Base-by-base conservation (phyloP, 2,797 vertebrate species). In the Gouania willdenowi region DNA sequence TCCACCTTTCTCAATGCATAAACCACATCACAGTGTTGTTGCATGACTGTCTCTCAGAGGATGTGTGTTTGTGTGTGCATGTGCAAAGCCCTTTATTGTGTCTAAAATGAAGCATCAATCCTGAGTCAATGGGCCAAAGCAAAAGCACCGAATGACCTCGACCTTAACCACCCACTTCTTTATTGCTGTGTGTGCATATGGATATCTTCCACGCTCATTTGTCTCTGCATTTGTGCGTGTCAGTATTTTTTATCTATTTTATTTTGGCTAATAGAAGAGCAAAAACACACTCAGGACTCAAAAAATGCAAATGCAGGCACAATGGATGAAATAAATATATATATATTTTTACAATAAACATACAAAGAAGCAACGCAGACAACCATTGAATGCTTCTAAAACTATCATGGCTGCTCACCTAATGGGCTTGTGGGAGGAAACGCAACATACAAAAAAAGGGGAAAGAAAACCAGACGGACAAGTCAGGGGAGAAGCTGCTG, bases 81-180 rank as follows among this genome's bases (percentile, higher is more conserved):
- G 33, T 28, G 65, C 47, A 77, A 80, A 86, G 70, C 71, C 71
- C 41, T 62, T 56, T 8, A 75, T 84, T 86, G 79, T 83, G 52
- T 26, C 38, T 54, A 74, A 69, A 84, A 74, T 78, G 55, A 52
- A 70, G 52, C 50, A 49, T 36, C 49, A 66, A 79, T 81, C 66
- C 61, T 40, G 62, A 81, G 69, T 83, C 82, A 85, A 86, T 77
- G 70, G 69, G 57, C 54, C 71, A 61, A 47, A 74, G 66, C 43
- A 42, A 64, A 76, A 74, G 47, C 58, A 17, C 57, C 40, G 37
- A 48, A 32, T 77, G 75, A 78, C 78, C 82, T 55, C 19, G 6
- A 38, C 66, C 54, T 77, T 53, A 74, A 67, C 73, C 38, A 12
- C 25, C 49, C 21, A 12, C 57, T 66, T 69, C 51, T 62, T 19